Evolutionary conservation across 2,888 invertebrate genomes (phyloP), one percentile per base, ranked within the genome.

Genomic region (Pristionchus maxplancki): DNA sequence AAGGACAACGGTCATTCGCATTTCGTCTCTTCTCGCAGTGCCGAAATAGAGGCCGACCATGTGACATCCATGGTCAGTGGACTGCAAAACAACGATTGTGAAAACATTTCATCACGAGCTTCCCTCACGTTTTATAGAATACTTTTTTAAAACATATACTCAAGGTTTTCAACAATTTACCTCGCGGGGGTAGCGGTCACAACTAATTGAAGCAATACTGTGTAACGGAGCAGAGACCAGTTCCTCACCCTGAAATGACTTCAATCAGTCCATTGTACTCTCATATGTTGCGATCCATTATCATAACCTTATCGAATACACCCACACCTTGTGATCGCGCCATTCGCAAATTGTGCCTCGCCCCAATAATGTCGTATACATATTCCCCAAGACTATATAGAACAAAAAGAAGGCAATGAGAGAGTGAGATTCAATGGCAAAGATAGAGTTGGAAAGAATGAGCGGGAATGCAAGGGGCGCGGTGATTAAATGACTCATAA

Each of bases 11-110:
- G 17, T 78, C 40, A 78, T 48, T n/a, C 78, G 24, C 44, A 48
- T 78, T n/a, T 44, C 78, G 17, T 48, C 78, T 15, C 78, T 40
- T 44, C 78, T 24, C 2, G 78, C 40, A 6, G 44, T 78, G n/a
- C 44, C 78, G 78, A 78, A 78, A 78, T 44, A 44, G 44, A 78
- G n/a, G 4, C 78, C 78, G 11, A 78, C 78, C 44, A 78, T 78
- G 78, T 78, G 78, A 48, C 20, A 28, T 9, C 1, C 74, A 1
- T 28, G 13, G 28, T 67, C 64, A 31, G 13, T 31, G 31, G 64
- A 67, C 64, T 67, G 64, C 31, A 67, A 67, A 58, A 44, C 44
- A 44, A 44, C n/a, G n/a, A n/a, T n/a, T n/a, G n/a, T n/a, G n/a
- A n/a, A n/a, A n/a, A n/a, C n/a, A n/a, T n/a, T n/a, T n/a, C n/a